Evolutionary conservation across 2,888 invertebrate genomes (phyloP).

Genomic region (Tillus elongatus): DNA sequence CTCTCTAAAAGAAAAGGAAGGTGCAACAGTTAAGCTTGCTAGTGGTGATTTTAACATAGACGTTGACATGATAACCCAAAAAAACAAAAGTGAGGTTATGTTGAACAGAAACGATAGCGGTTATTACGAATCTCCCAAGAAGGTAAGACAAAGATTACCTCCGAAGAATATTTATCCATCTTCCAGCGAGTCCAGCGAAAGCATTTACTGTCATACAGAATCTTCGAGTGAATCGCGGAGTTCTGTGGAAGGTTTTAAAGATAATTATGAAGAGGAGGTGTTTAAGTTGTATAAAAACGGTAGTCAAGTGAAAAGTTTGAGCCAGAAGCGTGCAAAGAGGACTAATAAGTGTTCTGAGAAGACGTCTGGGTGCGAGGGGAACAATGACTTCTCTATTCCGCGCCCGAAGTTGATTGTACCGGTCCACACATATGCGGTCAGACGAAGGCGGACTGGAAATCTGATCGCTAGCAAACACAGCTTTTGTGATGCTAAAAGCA

Average conservation of each 20-base stretch:
- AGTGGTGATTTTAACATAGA: slow-evolving; percentile 4
- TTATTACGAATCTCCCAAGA: slow-evolving; percentile 36
- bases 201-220: background rate
- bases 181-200: slow-evolving; percentile 15
- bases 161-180: slow-evolving; percentile 34
- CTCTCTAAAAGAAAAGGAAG: no score
- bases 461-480: slow-evolving; percentile 32
- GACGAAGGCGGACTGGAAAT: slow-evolving; percentile 74
- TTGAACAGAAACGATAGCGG: slow-evolving; percentile 35
- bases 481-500: no score
- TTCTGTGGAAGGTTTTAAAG: slow-evolving; percentile 8
- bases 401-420: slow-evolving; percentile 80
- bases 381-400: slow-evolving; percentile 66
- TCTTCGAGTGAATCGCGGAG: background rate
- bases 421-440: slow-evolving; percentile 75
- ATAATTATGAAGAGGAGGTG: slow-evolving; percentile 22
- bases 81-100: slow-evolving; percentile 11
- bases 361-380: slow-evolving; percentile 1
- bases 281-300: slow-evolving; percentile 33
- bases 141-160: slow-evolving; percentile 37
- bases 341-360: background rate
- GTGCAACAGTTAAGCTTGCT: background rate
- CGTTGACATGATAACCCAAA: background rate
- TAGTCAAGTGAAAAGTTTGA: slow-evolving; percentile 16
- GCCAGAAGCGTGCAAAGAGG: slow-evolving; percentile 10